These are phyloP conservation scores for Agrilus planipennis DNA, from an alignment of 1,140 invertebrate genomes.

Conservation along the genomic window DNA sequence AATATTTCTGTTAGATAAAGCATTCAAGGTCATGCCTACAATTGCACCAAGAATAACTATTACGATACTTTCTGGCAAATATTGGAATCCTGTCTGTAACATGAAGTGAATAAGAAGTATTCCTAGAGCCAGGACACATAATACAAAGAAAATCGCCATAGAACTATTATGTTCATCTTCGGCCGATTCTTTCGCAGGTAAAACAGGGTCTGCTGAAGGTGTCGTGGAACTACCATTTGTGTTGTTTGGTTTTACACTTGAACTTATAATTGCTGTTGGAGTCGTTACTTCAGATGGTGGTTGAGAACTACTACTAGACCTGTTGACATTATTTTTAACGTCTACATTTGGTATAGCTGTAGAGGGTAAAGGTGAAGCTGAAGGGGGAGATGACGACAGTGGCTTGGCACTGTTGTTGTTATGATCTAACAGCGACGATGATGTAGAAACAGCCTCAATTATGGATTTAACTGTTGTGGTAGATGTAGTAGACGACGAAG, in stretches of 20 bases:
- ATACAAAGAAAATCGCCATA: conserved; percentile 92
- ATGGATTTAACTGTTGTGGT: not conserved
- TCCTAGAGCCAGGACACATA: conserved; percentile 83
- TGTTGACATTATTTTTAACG: no score
- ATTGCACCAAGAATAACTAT: conserved; percentile 89
- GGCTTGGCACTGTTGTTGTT: not conserved
- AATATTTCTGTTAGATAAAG: conserved; percentile 81
- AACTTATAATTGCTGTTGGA: not conserved
- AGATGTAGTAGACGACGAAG: no score
- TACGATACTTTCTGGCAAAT: conserved; percentile 94
- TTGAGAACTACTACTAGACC: no score
- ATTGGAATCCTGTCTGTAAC: conserved; percentile 91
- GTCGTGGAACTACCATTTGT: conserved; percentile 35
- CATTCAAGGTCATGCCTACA: conserved; percentile 82
- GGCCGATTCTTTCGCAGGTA: conserved; percentile 77
- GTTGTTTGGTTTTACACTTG: conserved; percentile 15
- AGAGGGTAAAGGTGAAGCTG: not conserved
- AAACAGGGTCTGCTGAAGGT: conserved; percentile 47
- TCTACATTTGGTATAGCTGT: not conserved
- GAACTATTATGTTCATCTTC: conserved; percentile 94
- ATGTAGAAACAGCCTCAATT: not conserved
- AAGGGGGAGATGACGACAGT: not conserved
- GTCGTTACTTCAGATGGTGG: not conserved
- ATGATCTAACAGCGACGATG: not conserved
- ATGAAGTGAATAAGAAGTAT: conserved; percentile 91